Percentiles rank a stretch among this genome's conserved stretches.
phyloP scores from a whole-genome alignment of 2,113 vertebrate genomes.

The Benitochromis conjunctus region DNA sequence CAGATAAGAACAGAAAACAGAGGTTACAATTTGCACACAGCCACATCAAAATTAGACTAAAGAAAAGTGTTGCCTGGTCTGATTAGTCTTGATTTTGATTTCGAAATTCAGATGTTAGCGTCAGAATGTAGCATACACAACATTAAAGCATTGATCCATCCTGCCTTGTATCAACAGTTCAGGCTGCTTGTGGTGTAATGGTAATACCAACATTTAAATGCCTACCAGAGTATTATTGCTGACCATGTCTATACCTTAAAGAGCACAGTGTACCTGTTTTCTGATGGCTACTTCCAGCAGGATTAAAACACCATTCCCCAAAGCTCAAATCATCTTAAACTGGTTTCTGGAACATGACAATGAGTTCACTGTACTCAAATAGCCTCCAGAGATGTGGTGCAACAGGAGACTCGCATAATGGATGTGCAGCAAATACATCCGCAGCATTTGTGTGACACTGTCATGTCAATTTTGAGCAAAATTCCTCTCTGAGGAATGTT shows the following conservation, averaged over 20 bases:
- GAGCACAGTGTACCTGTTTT: not conserved
- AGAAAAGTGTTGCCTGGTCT: not conserved
- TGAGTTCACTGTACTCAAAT: not conserved
- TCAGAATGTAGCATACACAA: not conserved
- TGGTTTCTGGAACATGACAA: not conserved
- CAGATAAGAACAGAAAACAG: not conserved
- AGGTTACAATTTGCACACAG: not conserved
- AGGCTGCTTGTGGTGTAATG: not conserved
- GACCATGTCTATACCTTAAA: not conserved
- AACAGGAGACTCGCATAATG: not conserved
- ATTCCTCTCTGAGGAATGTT: not conserved
- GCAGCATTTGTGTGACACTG: not conserved
- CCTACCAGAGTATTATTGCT: not conserved
- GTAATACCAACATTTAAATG: not conserved
- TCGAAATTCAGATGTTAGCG: not conserved
- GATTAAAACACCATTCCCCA: fast-evolving
- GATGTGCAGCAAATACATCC: not conserved
- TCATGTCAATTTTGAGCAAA: not conserved
- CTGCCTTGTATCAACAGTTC: not conserved
- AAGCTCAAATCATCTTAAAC: not conserved
- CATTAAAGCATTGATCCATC: not conserved
- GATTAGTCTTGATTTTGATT: not conserved
- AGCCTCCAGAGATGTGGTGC: not conserved
- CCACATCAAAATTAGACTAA: not conserved
- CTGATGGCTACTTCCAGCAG: not conserved